phyloP scores from a whole-genome alignment of 2,113 vertebrate genomes.

The Caranx melampygus region DNA sequence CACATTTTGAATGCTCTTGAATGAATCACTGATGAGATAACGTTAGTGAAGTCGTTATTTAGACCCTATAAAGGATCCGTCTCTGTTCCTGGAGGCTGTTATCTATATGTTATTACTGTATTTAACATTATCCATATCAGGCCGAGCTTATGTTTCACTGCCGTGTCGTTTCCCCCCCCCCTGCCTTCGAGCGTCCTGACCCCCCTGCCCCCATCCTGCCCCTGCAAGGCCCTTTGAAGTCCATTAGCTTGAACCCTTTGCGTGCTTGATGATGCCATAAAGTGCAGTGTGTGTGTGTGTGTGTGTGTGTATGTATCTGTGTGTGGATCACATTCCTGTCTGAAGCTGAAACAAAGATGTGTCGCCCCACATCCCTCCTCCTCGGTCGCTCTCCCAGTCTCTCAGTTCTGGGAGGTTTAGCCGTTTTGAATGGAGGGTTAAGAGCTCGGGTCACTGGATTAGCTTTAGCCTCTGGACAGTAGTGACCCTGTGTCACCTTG shows the following conservation, averaged over 20 bases:
- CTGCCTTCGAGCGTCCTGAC: background rate
- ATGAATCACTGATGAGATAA: too few relatives aligned
- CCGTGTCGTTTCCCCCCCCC: slow-evolving; percentile 10
- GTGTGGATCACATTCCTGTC: slow-evolving; percentile 50
- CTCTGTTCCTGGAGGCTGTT: background rate
- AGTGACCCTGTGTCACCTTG: slow-evolving; percentile 38
- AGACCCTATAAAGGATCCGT: background rate
- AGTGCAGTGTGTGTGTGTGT: slow-evolving; percentile 18
- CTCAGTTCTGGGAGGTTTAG: slow-evolving; percentile 24
- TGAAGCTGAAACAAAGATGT: slow-evolving; percentile 40
- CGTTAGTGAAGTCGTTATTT: background rate
- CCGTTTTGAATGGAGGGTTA: slow-evolving; percentile 54
- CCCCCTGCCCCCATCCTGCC: slow-evolving; percentile 11
- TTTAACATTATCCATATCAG: background rate
- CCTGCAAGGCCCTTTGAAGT: slow-evolving; percentile 53
- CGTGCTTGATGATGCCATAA: slow-evolving; percentile 40
- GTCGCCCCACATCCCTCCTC: slow-evolving; percentile 35
- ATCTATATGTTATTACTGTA: background rate
- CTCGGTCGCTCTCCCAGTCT: background rate
- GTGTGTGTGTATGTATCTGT: slow-evolving; percentile 10
- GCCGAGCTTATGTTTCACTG: slow-evolving; percentile 9
- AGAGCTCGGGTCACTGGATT: slow-evolving; percentile 56
- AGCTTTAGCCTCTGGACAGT: slow-evolving; percentile 32
- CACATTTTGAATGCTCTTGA: too few relatives aligned
- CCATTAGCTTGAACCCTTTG: slow-evolving; percentile 49